These are phyloP conservation scores for Hyla sarda DNA, from an alignment of 2,113 vertebrate genomes.

Conservation along the genomic window DNA sequence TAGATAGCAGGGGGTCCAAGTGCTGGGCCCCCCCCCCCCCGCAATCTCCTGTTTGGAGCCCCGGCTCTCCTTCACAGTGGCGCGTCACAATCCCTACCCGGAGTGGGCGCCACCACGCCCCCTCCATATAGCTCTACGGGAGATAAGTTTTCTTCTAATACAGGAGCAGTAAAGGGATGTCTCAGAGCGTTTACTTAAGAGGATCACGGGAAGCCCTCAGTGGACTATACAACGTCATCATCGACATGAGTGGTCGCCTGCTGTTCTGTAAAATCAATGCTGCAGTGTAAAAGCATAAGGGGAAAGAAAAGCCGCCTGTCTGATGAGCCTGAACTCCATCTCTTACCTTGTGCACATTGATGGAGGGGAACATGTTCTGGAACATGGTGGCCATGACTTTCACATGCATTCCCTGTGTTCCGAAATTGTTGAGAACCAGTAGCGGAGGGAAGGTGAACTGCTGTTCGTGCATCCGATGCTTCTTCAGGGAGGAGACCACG, in stretches of 20 bases:
- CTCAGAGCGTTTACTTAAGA: neutral
- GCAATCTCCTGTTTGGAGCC: no score
- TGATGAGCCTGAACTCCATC: no score
- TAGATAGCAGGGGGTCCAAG: no score
- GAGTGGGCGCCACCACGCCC: no score
- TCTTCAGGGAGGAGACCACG: constrained; percentile 85
- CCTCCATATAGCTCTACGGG: no score
- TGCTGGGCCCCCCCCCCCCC: no score
- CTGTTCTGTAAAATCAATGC: neutral
- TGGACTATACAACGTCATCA: neutral
- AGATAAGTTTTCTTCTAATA: no score
- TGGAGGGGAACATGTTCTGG: constrained; percentile 93
- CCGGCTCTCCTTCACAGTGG: no score
- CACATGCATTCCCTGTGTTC: constrained; percentile 85
- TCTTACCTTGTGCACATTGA: constrained; percentile 89
- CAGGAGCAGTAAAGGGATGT: neutral
- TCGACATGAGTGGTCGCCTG: no score
- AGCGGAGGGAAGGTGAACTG: constrained; percentile 89
- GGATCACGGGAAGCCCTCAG: constrained; percentile 38
- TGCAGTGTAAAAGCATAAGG: constrained; percentile 4
- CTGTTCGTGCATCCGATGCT: constrained; percentile 91
- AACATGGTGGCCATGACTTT: constrained; percentile 94
- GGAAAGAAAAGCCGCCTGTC: accelerated
- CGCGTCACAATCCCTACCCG: no score
- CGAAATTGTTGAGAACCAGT: constrained; percentile 90